Evolutionary conservation across 2,797 vertebrate species (phyloP).

Genomic region (Parauchenoglanis ngamensis): DNA sequence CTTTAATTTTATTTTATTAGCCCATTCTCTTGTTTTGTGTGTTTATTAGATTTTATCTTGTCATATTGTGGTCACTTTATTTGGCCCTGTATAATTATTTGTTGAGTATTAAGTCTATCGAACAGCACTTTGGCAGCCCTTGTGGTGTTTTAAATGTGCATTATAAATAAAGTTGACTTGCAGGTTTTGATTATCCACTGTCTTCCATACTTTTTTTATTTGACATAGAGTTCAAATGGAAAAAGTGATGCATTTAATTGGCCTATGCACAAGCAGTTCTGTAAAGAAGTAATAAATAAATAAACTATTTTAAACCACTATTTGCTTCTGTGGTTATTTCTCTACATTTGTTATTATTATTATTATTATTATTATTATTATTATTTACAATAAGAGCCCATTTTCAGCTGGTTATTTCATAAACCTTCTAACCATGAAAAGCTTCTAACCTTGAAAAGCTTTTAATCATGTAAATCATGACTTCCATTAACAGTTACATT

Average conservation of each 20-base stretch:
- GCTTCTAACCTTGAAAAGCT: not conserved
- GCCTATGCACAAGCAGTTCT: not conserved
- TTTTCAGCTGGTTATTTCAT: not conserved
- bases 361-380: not conserved
- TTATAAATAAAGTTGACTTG: not conserved
- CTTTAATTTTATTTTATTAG: not conserved
- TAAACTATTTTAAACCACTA: not conserved
- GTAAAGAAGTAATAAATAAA: not conserved
- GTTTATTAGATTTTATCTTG: not conserved
- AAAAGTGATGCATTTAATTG: not conserved
- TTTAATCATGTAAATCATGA: not conserved
- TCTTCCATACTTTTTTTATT: not conserved
- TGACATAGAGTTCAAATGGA: not conserved
- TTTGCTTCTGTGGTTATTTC: not conserved
- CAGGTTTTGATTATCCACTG: conserved; percentile 6
- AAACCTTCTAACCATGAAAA: not conserved
- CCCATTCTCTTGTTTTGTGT: not conserved
- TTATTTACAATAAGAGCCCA: not conserved
- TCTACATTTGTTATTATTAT: not conserved
- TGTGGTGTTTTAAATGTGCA: not conserved
- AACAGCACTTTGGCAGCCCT: not conserved
- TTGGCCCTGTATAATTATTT: not conserved
- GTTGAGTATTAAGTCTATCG: not conserved
- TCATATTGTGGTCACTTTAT: not conserved
- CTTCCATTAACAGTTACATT: not conserved